A percentile compares a stretch with the other conserved stretches of the same genome.
Conservation (phyloP, 2,888 invertebrate genomes). For the Ecliptopera silaceata region DNA sequence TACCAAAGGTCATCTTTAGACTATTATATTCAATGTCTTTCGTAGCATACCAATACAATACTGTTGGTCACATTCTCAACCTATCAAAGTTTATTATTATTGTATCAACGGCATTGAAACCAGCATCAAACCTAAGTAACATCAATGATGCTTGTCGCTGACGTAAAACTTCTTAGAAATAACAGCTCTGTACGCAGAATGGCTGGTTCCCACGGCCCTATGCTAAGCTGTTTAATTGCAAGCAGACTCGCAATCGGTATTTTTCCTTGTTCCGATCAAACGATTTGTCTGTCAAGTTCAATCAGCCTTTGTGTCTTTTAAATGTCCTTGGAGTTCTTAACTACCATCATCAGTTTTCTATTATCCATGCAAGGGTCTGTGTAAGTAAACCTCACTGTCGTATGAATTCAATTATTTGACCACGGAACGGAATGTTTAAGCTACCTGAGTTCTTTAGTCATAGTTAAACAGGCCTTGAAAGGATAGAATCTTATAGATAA, state of each 20-base stretch:
- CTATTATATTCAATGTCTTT: neutral
- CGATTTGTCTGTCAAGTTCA: conserved; percentile 8
- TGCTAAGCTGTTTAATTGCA: conserved; percentile 33
- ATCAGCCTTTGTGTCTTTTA: neutral
- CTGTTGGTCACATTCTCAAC: too few relatives aligned
- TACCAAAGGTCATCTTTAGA: neutral
- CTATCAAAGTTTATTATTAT: conserved; percentile 4
- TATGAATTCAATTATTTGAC: too few relatives aligned
- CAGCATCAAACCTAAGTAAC: conserved; percentile 5
- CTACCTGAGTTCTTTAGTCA: too few relatives aligned
- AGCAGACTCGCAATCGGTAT: conserved; percentile 23
- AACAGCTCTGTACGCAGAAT: conserved; percentile 49
- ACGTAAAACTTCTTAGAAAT: conserved; percentile 51
- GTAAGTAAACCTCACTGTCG: too few relatives aligned
- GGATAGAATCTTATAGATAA: too few relatives aligned
- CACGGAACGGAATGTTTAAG: too few relatives aligned
- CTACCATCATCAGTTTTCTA: too few relatives aligned
- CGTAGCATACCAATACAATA: conserved; percentile 4
- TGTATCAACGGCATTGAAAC: conserved; percentile 15
- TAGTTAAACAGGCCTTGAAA: too few relatives aligned
- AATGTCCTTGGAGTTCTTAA: neutral
- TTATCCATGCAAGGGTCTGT: too few relatives aligned
- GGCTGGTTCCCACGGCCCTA: conserved; percentile 59
- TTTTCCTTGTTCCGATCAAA: conserved; percentile 31
- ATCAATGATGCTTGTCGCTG: conserved; percentile 29